Conservation (phyloP, 2,113 vertebrate species). For the Uria aalge region DNA sequence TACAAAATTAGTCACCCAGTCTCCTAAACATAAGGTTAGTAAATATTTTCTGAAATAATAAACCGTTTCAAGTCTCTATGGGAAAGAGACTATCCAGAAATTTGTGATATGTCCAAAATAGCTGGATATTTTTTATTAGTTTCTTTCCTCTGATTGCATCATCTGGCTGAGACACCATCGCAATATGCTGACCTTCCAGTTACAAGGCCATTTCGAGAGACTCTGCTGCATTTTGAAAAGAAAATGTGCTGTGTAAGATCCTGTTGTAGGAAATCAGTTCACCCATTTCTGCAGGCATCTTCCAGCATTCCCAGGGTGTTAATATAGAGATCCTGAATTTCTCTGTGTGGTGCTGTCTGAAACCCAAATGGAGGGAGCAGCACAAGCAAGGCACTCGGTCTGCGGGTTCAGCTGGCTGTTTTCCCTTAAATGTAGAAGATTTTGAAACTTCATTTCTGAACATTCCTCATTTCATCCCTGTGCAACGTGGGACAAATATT, state of each 20-base stretch:
- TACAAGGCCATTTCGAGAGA: background rate
- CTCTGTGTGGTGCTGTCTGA: background rate
- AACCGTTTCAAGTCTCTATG: background rate
- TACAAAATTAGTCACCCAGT: background rate
- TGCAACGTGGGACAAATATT: background rate
- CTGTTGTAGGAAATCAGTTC: background rate
- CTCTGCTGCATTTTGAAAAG: background rate
- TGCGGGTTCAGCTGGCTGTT: background rate
- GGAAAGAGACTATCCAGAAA: slow-evolving; percentile 2
- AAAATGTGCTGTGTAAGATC: background rate
- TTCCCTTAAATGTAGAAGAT: background rate
- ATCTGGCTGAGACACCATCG: background rate
- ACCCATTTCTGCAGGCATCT: background rate
- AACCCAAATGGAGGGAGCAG: background rate
- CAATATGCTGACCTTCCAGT: background rate
- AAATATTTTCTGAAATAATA: slow-evolving; percentile 43
- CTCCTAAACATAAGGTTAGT: background rate
- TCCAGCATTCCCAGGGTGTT: background rate
- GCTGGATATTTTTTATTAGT: background rate
- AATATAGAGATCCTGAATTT: background rate
- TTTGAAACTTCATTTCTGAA: background rate
- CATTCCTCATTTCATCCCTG: background rate
- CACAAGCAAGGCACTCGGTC: background rate
- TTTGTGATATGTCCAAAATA: background rate
- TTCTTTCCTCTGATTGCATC: slow-evolving; percentile 15